Evolutionary conservation across 2,797 vertebrate genomes (phyloP).

Genomic region (Gymnoscopelus microlampas): DNA sequence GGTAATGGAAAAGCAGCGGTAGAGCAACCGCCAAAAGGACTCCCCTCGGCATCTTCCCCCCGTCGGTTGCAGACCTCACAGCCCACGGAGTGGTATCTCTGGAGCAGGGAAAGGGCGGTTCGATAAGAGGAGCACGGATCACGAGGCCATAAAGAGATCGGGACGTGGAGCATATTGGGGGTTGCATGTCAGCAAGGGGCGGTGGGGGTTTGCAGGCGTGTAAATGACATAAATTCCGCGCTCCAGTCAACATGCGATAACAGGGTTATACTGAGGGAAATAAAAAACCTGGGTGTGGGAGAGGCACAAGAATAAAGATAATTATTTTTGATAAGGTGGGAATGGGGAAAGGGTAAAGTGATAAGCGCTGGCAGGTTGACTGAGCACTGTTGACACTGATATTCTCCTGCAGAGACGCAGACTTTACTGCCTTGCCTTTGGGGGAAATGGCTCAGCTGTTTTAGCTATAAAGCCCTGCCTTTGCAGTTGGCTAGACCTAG

Average conservation of each 20-base stretch:
- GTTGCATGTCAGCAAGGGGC: conserved; percentile 40
- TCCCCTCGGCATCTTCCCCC: conserved; percentile 27
- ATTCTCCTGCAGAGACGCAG: conserved; percentile 37
- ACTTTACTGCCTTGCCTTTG: conserved; percentile 10
- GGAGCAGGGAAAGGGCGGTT: conserved; percentile 10
- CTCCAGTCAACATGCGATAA: conserved; percentile 67
- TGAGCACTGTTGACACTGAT: conserved; percentile 61
- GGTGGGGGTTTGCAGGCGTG: too few species aligned
- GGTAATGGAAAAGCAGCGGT: conserved; percentile 20
- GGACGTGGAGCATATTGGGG: conserved; percentile 64
- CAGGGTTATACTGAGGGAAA: conserved; percentile 49
- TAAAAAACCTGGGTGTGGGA: conserved; percentile 16
- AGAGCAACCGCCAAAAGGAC: conserved; percentile 18
- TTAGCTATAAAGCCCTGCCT: not conserved
- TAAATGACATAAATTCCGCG: conserved; percentile 66
- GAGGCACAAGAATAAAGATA: conserved; percentile 68
- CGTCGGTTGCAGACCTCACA: conserved; percentile 37
- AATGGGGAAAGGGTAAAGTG: conserved; percentile 72
- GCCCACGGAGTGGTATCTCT: conserved; percentile 40
- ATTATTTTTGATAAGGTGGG: conserved; percentile 75
- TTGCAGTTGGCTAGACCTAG: not conserved
- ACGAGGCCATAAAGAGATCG: conserved; percentile 48
- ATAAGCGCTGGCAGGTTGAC: conserved; percentile 63
- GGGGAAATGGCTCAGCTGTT: conserved; percentile 22
- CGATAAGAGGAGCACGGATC: conserved; percentile 42